These are phyloP conservation scores for Phoenicopterus ruber DNA, from an alignment of 2,113 vertebrate genomes.

Conservation along the genomic window DNA sequence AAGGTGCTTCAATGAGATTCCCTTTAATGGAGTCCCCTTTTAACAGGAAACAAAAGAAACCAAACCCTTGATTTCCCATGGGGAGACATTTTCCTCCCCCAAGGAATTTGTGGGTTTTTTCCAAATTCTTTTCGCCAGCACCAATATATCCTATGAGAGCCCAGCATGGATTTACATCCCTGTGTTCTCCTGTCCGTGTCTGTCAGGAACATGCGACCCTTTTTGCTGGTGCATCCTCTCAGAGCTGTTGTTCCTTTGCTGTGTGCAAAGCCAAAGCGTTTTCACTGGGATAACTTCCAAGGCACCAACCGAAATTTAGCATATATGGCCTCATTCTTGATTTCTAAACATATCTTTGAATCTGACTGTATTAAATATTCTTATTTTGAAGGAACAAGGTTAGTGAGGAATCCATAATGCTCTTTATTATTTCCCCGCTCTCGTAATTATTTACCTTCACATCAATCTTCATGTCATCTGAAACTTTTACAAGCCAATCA, in stretches of 20 bases:
- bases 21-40: neutral
- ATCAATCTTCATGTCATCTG: slow-evolving; percentile 43
- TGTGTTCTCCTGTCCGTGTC: neutral
- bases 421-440: neutral
- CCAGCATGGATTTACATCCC: neutral
- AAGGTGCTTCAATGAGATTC: neutral
- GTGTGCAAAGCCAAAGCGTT: neutral
- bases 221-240: neutral
- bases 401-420: neutral
- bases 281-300: neutral
- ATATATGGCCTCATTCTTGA: neutral
- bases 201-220: neutral
- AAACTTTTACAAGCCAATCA: slow-evolving; percentile 42
- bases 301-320: neutral
- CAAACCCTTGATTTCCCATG: neutral
- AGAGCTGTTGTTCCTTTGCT: neutral
- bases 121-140: neutral
- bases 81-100: neutral
- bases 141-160: neutral
- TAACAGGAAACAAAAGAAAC: neutral
- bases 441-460: slow-evolving; percentile 32
- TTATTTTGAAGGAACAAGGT: neutral
- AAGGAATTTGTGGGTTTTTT: rapidly evolving
- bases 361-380: neutral
- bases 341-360: neutral